phyloP scores from a whole-genome alignment of 2,888 invertebrate species.

The Conomelus anceps region DNA sequence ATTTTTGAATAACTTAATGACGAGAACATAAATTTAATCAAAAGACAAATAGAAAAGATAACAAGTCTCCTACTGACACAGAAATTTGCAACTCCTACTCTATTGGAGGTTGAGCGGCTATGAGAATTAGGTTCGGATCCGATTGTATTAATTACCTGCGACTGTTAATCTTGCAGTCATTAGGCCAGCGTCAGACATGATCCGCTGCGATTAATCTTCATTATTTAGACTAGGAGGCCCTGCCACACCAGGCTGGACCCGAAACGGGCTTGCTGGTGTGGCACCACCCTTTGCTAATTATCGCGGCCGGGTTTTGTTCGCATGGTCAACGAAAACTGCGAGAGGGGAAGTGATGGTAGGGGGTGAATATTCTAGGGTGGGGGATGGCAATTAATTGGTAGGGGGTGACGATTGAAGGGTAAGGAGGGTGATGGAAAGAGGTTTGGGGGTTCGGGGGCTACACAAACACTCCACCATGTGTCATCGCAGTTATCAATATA shows the following conservation, averaged over 20 bases:
- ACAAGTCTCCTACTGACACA: too few species aligned
- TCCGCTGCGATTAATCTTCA: slow-evolving; percentile 7
- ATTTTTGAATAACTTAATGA: too few species aligned
- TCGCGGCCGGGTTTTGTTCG: background rate
- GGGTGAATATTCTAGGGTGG: background rate
- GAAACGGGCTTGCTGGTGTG: too few species aligned
- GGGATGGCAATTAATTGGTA: background rate
- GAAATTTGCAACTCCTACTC: too few species aligned
- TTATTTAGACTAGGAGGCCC: background rate
- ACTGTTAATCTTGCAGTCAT: slow-evolving; percentile 8
- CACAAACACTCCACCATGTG: too few species aligned
- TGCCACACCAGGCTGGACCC: background rate
- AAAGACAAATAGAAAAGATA: too few species aligned
- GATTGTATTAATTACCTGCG: slow-evolving; percentile 3
- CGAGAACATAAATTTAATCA: too few species aligned
- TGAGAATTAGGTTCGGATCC: background rate
- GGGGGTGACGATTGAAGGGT: background rate
- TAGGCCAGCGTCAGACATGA: background rate
- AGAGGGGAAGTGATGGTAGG: background rate
- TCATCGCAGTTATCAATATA: too few species aligned
- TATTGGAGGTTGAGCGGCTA: background rate
- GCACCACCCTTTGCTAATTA: background rate
- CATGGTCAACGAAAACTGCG: background rate
- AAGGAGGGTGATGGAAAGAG: background rate
- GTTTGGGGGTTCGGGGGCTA: too few species aligned